Conservation (phyloP, 1,140 invertebrate genomes). For the Orius insidiosus region DNA sequence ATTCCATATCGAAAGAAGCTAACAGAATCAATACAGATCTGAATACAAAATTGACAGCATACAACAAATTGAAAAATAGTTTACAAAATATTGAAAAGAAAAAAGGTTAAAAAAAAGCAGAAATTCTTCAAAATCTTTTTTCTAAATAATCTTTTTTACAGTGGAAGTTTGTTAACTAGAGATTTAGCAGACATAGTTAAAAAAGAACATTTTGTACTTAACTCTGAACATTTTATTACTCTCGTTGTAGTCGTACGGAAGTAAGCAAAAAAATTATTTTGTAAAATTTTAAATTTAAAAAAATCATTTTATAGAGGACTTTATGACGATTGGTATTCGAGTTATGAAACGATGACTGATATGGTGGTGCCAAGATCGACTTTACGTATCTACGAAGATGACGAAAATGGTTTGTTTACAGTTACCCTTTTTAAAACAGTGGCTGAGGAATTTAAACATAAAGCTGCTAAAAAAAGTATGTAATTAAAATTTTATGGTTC, state of each 20-base stretch:
- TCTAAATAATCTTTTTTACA: constrained; percentile 24
- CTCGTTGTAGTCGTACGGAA: constrained; percentile 92
- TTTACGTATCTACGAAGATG: constrained; percentile 75
- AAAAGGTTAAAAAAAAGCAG: too few species aligned
- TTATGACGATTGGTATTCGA: constrained; percentile 75
- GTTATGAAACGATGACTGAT: constrained; percentile 85
- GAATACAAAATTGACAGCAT: constrained; percentile 83
- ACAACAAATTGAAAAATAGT: constrained; percentile 91
- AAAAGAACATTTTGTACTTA: constrained; percentile 94
- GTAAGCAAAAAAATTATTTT: too few species aligned
- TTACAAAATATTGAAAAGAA: constrained; percentile 56
- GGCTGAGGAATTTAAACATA: constrained; percentile 87
- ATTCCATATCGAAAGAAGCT: constrained; percentile 97
- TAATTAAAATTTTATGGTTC: too few species aligned
- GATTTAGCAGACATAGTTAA: constrained; percentile 81
- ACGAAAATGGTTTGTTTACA: constrained; percentile 84
- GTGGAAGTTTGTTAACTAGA: constrained; percentile 81
- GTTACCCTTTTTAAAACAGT: constrained; percentile 34
- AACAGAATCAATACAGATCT: constrained; percentile 93
- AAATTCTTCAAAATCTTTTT: too few species aligned
- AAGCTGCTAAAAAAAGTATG: constrained; percentile 72
- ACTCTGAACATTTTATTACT: constrained; percentile 94
- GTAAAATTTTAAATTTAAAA: too few species aligned
- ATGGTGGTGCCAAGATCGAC: constrained; percentile 95
- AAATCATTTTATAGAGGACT: constrained; percentile 23